Conservation (phyloP, 2,888 invertebrate species). For the Clistopyga incitator region DNA sequence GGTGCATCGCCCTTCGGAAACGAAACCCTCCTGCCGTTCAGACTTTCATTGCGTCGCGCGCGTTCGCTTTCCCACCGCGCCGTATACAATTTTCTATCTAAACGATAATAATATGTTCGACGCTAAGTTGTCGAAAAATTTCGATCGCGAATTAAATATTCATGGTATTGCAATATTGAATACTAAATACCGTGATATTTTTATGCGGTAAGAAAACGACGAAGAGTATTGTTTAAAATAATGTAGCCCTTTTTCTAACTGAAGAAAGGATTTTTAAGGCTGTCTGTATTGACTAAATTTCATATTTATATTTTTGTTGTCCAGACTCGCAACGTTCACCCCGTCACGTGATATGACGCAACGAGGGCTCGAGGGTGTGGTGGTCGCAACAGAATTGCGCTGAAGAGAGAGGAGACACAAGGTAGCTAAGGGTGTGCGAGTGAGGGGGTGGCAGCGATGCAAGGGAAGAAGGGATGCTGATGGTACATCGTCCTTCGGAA, state of each 20-base stretch:
- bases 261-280: no score
- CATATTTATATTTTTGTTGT: no score
- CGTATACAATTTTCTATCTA: conserved; percentile 6
- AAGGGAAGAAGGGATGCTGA: conserved; percentile 72
- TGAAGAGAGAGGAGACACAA: conserved; percentile 18
- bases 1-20: conserved; percentile 80
- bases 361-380: conserved; percentile 15
- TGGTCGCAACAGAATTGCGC: no score
- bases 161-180: no score
- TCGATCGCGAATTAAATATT: neutral
- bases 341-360: conserved; percentile 3
- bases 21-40: conserved; percentile 24
- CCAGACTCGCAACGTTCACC: neutral
- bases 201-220: no score
- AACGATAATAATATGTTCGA: neutral
- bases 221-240: no score
- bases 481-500: conserved; percentile 80
- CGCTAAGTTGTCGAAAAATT: conserved; percentile 21
- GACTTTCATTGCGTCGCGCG: conserved; percentile 43
- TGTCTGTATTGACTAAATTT: no score
- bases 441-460: conserved; percentile 71
- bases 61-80: conserved; percentile 16
- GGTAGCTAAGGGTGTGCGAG: conserved; percentile 23
- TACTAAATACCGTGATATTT: no score
- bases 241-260: no score